phyloP scores from a whole-genome alignment of 2,113 vertebrate species.

The Thalassarche chlororhynchos region DNA sequence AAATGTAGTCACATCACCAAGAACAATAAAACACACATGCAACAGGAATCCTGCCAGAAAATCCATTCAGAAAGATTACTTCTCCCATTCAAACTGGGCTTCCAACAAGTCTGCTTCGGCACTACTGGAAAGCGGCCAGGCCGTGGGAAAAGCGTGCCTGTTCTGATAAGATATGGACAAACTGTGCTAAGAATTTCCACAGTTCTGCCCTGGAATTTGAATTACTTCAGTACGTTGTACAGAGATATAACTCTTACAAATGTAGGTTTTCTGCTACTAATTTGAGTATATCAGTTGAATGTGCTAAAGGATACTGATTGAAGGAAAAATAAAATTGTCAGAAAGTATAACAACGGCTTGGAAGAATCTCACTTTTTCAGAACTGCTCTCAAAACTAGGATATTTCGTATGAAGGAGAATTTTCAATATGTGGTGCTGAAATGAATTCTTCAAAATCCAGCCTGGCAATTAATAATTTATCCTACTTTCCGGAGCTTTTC shows the following conservation, averaged over 20 bases:
- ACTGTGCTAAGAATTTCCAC: constrained; percentile 36
- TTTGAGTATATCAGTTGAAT: background rate
- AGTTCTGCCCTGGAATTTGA: background rate
- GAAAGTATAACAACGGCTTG: background rate
- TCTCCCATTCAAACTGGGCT: background rate
- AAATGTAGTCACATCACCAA: background rate
- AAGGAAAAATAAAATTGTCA: background rate
- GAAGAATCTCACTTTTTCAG: background rate
- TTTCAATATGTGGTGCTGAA: background rate
- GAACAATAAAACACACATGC: constrained; percentile 23
- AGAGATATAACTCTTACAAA: background rate
- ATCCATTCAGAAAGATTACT: constrained; percentile 45
- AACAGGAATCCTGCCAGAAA: constrained; percentile 3
- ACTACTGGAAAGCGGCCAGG: background rate
- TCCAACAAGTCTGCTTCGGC: background rate
- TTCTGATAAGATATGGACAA: constrained; percentile 51
- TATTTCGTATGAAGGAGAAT: background rate
- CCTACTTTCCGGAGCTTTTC: background rate
- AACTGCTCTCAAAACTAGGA: background rate
- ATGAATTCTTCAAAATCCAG: background rate
- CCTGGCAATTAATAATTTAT: background rate
- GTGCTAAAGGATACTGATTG: background rate
- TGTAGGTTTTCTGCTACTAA: background rate
- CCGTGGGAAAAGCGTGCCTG: background rate
- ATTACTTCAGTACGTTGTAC: background rate